Base-by-base conservation (phyloP, 2,888 invertebrate species). In the Argyra leucocephala region DNA sequence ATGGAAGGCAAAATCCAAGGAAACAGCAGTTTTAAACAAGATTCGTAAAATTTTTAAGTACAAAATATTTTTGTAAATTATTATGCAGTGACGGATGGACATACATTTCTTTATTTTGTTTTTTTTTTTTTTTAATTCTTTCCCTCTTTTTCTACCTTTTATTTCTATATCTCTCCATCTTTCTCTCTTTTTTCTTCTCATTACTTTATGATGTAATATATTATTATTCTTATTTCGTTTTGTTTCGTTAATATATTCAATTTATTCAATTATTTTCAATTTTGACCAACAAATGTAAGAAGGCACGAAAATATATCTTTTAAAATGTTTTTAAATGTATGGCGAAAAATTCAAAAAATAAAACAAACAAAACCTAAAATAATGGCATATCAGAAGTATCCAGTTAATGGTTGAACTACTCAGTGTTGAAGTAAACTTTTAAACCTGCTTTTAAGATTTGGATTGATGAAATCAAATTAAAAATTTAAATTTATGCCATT, bases 401-500 rank as follows among this genome's bases (percentile, higher is more conserved):
- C 31, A 7, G 1, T 31, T 7, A 31, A 31, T 31, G 7, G 31
- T 31, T 2, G 7, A 6, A 31, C 31, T 31, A 31, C 3, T 6
- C 12, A 15, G 18, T 48, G 15, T 48, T 48, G 48, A 15, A 48
- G 15, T 48, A 48, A 48, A 48, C 9, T 18, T 48, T 1, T 18
- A 48, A 48, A 48, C 48, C n/a, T 48, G 48, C 31, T 31, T 31
- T 31, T 48, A 2, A 48, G 15, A 48, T 18, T 48, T 48, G 31
- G 31, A 31, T 31, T 31, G 18, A 48, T 48, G 48, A 71, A 71
- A 71, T 71, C 71, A 48, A 48, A 48, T 48, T 48, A 48, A 72
- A 72, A 72, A 72, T 71, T 72, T 70, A 72, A 72, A 71, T 72
- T 71, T 72, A 72, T 72, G 71, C 72, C 68, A 67, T 71, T 70